These are phyloP conservation scores for Papilio gigon DNA, from an alignment of 2,888 invertebrate species.

Conservation along the genomic window DNA sequence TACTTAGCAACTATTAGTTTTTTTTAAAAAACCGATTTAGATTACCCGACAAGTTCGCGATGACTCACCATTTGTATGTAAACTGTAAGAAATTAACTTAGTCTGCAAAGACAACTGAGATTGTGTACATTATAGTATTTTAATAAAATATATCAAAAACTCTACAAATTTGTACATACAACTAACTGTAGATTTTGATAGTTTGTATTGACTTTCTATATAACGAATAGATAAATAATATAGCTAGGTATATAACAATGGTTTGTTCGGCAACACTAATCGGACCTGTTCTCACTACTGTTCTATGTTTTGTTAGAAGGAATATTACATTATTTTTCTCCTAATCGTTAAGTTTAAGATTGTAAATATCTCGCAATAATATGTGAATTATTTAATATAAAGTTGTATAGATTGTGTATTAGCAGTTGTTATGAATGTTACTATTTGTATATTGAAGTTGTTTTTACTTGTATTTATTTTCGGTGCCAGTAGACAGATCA, in stretches of 20 bases:
- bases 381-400: constrained; percentile 64
- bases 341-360: constrained; percentile 54
- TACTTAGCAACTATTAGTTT: constrained; percentile 35
- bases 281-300: not conserved
- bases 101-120: constrained; percentile 22
- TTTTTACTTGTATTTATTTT: constrained; percentile 56
- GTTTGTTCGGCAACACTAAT: constrained; percentile 31
- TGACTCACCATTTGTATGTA: constrained; percentile 7
- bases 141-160: constrained; percentile 40
- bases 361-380: constrained; percentile 70
- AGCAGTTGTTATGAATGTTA: constrained; percentile 65
- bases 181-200: constrained; percentile 35
- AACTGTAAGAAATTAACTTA: constrained; percentile 22
- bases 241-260: constrained; percentile 34
- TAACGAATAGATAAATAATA: constrained; percentile 29
- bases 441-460: constrained; percentile 54
- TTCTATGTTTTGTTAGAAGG: constrained; percentile 35
- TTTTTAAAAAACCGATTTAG: not conserved
- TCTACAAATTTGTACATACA: constrained; percentile 39
- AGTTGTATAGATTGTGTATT: constrained; percentile 71
- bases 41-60: not conserved
- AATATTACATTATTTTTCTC: constrained; percentile 32
- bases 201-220: constrained; percentile 28
- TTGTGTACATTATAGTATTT: constrained; percentile 38
- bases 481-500: constrained; percentile 54